Percentiles rank a stretch among this genome's conserved stretches.
Evolutionary conservation across 2,888 invertebrate genomes (phyloP).

Genomic region (Temnothorax rugatulus): DNA sequence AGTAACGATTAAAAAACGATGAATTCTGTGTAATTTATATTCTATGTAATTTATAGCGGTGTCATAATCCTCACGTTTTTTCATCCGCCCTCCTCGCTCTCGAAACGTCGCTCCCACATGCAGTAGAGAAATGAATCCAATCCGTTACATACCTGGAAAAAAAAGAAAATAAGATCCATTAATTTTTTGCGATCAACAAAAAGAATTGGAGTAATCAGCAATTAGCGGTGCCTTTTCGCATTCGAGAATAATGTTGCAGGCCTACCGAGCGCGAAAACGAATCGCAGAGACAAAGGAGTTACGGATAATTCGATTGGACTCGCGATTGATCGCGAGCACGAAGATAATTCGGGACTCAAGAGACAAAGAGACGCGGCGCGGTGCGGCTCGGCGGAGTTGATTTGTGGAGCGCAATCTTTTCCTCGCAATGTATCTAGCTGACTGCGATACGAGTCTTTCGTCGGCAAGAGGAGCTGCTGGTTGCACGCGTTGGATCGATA

Average conservation of each 20-base stretch:
- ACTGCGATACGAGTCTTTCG: constrained; percentile 59
- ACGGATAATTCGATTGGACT: constrained; percentile 18
- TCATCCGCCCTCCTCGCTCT: constrained; percentile 69
- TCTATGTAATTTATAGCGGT: constrained; percentile 20
- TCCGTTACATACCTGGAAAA: constrained; percentile 85
- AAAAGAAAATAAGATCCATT: constrained; percentile 61
- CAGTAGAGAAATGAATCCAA: constrained; percentile 71
- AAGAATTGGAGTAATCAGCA: constrained; percentile 3
- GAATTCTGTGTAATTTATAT: background rate
- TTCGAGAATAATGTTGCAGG: background rate
- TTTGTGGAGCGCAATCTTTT: constrained; percentile 69
- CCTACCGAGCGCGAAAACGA: background rate
- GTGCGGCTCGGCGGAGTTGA: constrained; percentile 62
- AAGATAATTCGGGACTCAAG: constrained; percentile 54
- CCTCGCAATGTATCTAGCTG: constrained; percentile 61
- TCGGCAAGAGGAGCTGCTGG: constrained; percentile 40
- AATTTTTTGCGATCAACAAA: constrained; percentile 25
- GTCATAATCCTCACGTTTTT: constrained; percentile 27
- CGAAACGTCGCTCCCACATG: constrained; percentile 69
- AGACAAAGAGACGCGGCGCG: constrained; percentile 52
- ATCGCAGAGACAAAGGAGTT: background rate
- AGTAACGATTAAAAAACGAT: constrained; percentile 3
- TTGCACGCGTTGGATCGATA: constrained; percentile 76
- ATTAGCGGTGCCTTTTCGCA: constrained; percentile 18
- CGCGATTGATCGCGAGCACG: constrained; percentile 48